Evolutionary conservation across 2,797 vertebrate species (phyloP), one percentile per base, ranked within the genome.

Genomic region (Lepus oiostolus): DNA sequence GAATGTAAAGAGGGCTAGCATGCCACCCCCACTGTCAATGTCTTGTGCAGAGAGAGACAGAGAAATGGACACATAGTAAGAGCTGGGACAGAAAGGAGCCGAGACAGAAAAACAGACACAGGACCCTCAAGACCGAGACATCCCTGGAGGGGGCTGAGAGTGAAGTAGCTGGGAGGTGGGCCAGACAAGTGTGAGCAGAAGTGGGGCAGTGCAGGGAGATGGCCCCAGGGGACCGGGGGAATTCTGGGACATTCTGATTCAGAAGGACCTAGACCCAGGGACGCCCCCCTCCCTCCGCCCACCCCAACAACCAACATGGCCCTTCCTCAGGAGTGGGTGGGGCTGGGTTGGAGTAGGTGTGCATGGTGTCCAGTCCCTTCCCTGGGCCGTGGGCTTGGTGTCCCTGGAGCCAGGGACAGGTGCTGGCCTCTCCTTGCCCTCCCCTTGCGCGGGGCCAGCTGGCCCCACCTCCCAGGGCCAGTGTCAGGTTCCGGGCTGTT

Each of bases 401-500:
- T 90, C 52, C 63, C 28, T 82, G 67, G 26, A 60, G 67, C 90
- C 90, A 82, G 62, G 81, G 79, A 95, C 85, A 97, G 92, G 90
- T 90, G 75, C 58, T 62, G 16, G 71, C 10, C 62, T 85, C 24
- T 67, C 22, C 0, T 4, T 65, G 54, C 50, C 88, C 88, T 93
- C 62, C 58, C 80, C 70, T 85, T 76, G 82, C 83, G 32, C 0
- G 5, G 67, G 94, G 87, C 96, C 87, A 95, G 14, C 90, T 67
- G 58, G 63, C 60, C 21, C 38, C 52, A 12, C 35, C 35, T 47
- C 38, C 38, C 21, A 4, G 14, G 2, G 68, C 89, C 90, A 71
- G 97, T 95, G 83, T 97, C 96, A 76, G 91, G 89, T 97, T 97
- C 96, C 85, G 3, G 87, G 91, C 87, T 88, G 93, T 82, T 97